A percentile compares a stretch with the other conserved stretches of the same genome.
Conservation (phyloP, 2,113 vertebrate species). For the Crocuta crocuta region DNA sequence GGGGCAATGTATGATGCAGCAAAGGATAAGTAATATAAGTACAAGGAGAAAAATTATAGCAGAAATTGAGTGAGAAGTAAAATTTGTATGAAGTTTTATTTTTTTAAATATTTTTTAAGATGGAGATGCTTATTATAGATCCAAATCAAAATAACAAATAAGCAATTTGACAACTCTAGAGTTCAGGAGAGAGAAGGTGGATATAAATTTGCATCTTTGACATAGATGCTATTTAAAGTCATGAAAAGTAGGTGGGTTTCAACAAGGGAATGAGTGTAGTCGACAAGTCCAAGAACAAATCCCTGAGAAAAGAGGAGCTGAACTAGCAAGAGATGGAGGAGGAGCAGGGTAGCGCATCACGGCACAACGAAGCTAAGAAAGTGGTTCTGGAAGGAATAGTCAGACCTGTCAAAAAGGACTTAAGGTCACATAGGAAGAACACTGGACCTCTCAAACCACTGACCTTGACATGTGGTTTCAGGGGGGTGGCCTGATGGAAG, state of each 20-base stretch:
- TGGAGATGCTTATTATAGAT: neutral
- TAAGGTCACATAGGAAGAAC: neutral
- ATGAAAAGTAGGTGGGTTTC: neutral
- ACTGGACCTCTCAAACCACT: neutral
- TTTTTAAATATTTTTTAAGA: neutral
- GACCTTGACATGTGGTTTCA: neutral
- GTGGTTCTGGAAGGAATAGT: neutral
- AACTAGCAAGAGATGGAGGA: neutral
- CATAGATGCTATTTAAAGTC: neutral
- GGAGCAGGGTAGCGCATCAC: neutral
- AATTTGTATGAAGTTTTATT: neutral
- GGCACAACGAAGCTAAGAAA: neutral
- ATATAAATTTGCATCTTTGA: neutral
- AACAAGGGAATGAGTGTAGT: neutral
- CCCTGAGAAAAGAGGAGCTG: neutral
- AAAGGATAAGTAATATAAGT: neutral
- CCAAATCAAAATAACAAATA: neutral
- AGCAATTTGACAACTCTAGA: neutral
- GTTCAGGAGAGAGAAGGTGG: neutral
- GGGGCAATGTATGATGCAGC: neutral
- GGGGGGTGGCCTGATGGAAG: neutral
- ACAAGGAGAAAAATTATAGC: neutral
- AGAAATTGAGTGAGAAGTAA: neutral
- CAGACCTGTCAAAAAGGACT: neutral
- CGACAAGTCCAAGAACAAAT: neutral